Evolutionary conservation across 2,797 vertebrate genomes (phyloP), one percentile per base, ranked within the genome.

Genomic region (Hafferia zeledoni): DNA sequence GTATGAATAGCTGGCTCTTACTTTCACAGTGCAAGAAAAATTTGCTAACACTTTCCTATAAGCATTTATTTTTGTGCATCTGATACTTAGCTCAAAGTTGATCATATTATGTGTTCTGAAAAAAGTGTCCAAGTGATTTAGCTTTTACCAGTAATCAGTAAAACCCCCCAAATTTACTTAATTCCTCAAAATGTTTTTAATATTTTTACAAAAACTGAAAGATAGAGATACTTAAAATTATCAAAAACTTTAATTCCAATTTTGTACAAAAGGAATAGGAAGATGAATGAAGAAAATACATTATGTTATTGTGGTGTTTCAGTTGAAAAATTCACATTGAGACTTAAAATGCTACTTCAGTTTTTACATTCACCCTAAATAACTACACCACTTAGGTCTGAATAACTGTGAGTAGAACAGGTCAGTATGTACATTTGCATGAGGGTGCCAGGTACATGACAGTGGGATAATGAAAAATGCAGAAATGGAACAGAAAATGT

Each of bases 401-500:
- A 95, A 90, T 83, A 79, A 79, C 47, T 82, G 56, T 95, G 61
- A 97, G 52, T 52, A 84, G 57, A 69, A 43, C 23, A 61, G 82
- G 82, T 93, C 82, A 88, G 80, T 53, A 17, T n/a, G 39, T 63
- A 79, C 35, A 80, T 96, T 95, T 96, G 50, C 87, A 93, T 90
- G 37, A 67, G 30, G 64, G 84, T 86, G 50, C 90, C 84, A 96
- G 77, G 41, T 83, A 61, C 81, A 35, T 94, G 65, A 95, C 56
- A 95, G 69, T 11, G 30, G 64, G 59, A 96, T 87, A 96, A 97
- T 94, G 80, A 96, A 97, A 96, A 96, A 95, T 60, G 57, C 39
- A 94, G 70, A 94, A 79, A 92, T 52, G 95, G 83, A 81, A 71
- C 13, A 90, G 22, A 84, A 94, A 88, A 70, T 46, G 47, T 50